These are phyloP conservation scores for Drosophila phalerata DNA, from an alignment of 2,888 invertebrate genomes.

Conservation along the genomic window DNA sequence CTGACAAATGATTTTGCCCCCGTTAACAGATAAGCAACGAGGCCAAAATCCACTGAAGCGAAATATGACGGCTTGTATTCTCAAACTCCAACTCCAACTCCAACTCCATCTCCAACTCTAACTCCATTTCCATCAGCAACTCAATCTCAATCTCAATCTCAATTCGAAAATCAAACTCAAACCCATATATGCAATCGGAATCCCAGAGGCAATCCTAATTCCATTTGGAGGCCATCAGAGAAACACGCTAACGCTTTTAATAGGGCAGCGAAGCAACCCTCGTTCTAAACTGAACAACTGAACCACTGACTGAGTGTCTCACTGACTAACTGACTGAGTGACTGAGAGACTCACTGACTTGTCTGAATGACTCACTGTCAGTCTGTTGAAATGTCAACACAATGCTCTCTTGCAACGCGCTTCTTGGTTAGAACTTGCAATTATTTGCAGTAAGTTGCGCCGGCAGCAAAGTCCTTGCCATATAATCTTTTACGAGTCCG, in stretches of 20 bases:
- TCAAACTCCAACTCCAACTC: not conserved
- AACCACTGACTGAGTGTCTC: slow-evolving; percentile 29
- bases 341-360: slow-evolving; percentile 9
- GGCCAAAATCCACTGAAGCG: slow-evolving; percentile 58
- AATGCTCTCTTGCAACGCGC: slow-evolving; percentile 45
- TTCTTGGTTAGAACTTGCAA: slow-evolving; percentile 58
- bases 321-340: slow-evolving; percentile 36
- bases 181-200: slow-evolving; percentile 15
- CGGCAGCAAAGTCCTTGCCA: slow-evolving; percentile 66
- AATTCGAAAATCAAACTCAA: slow-evolving; percentile 10
- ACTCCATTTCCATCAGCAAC: slow-evolving; percentile 1
- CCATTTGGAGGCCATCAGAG: slow-evolving; percentile 42
- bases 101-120: not conserved
- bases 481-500: slow-evolving; percentile 65
- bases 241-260: slow-evolving; percentile 72
- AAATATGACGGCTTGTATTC: slow-evolving; percentile 63
- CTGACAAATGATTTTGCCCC: slow-evolving; percentile 73
- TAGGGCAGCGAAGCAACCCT: slow-evolving; percentile 45
- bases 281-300: slow-evolving; percentile 8
- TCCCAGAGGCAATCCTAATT: slow-evolving; percentile 33
- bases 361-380: slow-evolving; percentile 19
- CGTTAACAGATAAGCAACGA: slow-evolving; percentile 60
- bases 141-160: slow-evolving; percentile 2
- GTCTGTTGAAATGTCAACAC: slow-evolving; percentile 63
- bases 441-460: slow-evolving; percentile 71